Base-by-base conservation (phyloP, 2,888 invertebrate species). In the Clivina fossor region DNA sequence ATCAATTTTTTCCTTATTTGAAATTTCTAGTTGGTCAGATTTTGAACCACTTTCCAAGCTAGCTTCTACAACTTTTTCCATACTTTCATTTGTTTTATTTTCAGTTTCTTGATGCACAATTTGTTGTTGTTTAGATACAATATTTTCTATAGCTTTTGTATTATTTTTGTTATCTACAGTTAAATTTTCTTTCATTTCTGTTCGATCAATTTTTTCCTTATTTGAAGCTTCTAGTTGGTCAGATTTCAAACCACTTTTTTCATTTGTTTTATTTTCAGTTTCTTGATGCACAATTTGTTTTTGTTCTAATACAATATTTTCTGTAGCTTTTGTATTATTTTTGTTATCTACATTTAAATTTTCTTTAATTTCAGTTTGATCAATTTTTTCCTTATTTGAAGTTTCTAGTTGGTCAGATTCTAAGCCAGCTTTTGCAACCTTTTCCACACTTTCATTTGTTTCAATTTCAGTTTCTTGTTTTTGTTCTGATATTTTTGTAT, bases 101-200 rank as follows among this genome's bases (percentile, higher is more conserved):
- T 43, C 33, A 32, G 19, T 30, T 20, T 18, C 26, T 32, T 32
- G n/a, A 20, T 35, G 35, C 2, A 11, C 7, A 9, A 7, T 9
- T 33, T 46, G 24, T 8, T 11, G n/a, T n/a, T 22, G n/a, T 16
- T 43, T 24, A 11, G 40, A 22, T 40, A 1, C 40, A 40, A 40
- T 44, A n/a, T 28, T 11, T 44, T 26, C 7, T 28, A 11, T 4
- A 8, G 8, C 13, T 11, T n/a, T n/a, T 26, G 26, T 26, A 15
- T 43, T 43, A 13, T 43, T 28, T 26, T 19, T 15, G 11, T 4
- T 37, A 37, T 26, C 16, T 3, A 9, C 18, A 9, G 18, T 2
- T 26, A 2, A 40, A 40, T 38, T 18, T 26, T 48, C 46, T 46
- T 46, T 30, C 11, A 15, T 32, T 32, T 30, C 30, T 32, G 32